phyloP scores from a whole-genome alignment of 2,113 vertebrate species.

The Balaeniceps rex region DNA sequence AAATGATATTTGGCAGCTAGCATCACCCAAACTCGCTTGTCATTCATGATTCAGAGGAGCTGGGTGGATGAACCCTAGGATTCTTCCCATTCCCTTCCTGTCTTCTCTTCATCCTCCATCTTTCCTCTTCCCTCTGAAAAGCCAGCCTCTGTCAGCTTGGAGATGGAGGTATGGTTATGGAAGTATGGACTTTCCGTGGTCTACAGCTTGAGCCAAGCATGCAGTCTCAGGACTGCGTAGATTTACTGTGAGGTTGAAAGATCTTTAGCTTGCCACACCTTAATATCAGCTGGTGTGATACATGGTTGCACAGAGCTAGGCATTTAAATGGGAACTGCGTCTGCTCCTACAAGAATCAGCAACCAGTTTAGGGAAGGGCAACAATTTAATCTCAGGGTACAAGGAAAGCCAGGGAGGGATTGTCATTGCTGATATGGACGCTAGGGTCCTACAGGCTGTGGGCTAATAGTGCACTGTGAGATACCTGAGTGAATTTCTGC shows the following conservation, averaged over 20 bases:
- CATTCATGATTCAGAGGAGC: not conserved
- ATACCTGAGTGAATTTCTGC: not conserved
- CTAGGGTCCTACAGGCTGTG: not conserved
- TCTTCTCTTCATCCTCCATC: not conserved
- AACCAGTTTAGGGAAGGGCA: not conserved
- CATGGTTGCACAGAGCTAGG: not conserved
- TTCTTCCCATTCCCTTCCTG: not conserved
- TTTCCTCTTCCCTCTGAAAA: not conserved
- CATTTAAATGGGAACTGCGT: not conserved
- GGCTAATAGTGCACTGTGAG: not conserved
- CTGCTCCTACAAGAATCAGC: not conserved
- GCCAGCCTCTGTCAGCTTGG: not conserved
- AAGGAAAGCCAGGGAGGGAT: not conserved
- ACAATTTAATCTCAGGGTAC: not conserved
- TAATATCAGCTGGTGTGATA: not conserved
- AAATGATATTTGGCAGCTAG: not conserved
- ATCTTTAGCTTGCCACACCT: not conserved
- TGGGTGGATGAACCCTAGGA: not conserved
- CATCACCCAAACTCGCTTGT: not conserved
- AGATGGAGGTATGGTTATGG: not conserved
- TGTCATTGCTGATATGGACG: not conserved
- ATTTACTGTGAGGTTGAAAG: not conserved
- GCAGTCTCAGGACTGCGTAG: not conserved
- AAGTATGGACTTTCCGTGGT: not conserved
- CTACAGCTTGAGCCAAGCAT: not conserved